Conservation (phyloP, 2,888 invertebrate species). For the Omphaloscelis lunosa region DNA sequence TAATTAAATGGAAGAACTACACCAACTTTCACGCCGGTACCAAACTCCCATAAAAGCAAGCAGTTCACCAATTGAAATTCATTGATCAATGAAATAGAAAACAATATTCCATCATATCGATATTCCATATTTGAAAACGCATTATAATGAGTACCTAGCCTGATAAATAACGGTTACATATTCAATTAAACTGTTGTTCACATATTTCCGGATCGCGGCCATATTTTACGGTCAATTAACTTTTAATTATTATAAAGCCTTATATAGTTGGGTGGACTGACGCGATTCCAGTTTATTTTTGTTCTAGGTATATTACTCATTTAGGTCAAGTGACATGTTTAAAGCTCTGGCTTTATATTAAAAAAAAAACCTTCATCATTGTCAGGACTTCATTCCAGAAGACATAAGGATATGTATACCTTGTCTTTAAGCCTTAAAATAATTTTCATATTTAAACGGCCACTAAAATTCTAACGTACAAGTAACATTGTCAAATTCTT, state of each 20-base stretch:
- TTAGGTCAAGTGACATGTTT: too few relatives aligned
- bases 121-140: conserved; percentile 20
- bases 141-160: conserved; percentile 39
- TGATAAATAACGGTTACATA: conserved; percentile 58
- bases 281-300: neutral
- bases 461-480: neutral
- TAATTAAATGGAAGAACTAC: neutral
- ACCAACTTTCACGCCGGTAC: neutral
- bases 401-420: neutral
- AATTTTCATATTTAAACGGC: neutral
- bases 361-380: neutral
- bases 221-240: conserved; percentile 64
- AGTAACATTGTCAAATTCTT: neutral
- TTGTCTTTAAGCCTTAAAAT: neutral
- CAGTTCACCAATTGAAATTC: neutral
- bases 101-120: conserved; percentile 8
- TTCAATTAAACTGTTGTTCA: conserved; percentile 58
- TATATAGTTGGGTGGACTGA: conserved; percentile 8
- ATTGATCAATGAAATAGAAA: conserved; percentile 12
- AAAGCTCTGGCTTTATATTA: too few relatives aligned
- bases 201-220: conserved; percentile 53
- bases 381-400: neutral
- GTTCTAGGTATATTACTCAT: neutral
- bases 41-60: neutral
- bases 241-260: conserved; percentile 63